Evolutionary conservation across 1,140 invertebrate species (phyloP), one percentile per base, ranked within the genome.

Genomic region (Melipona quadrifasciata): DNA sequence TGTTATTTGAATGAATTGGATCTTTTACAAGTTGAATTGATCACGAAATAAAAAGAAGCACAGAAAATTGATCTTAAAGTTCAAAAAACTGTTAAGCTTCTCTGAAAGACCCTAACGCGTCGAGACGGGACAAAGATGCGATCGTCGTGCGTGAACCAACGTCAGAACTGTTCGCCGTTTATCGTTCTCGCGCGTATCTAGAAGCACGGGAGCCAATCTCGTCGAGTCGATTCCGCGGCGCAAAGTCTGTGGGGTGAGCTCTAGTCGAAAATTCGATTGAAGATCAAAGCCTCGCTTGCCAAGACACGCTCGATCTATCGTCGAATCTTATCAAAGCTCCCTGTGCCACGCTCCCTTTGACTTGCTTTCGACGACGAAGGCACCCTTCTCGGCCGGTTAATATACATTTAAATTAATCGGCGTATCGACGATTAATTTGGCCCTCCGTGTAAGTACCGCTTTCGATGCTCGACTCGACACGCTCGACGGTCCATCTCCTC

Each of bases 361-460:
- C 27, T 57, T 2, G 2, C 10, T 24, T 31, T n/a, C 31, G 34
- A 0, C 53, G 21, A 27, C 24, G 79, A 53, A 39, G 47, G 14
- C 24, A 47, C 51, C 31, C 4, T 8, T 16, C 47, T 31, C 6
- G 27, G 16, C 16, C 19, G 27, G 10, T 51, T 58, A 12, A 70
- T 78, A 71, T 71, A 83, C 65, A 71, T 78, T 71, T 51, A 78
- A 64, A 84, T 84, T 84, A 84, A 70, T 71, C 55, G 21, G 1
- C 17, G 16, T 31, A n/a, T 64, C 53, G 78, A 21, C 61, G 11
- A n/a, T n/a, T n/a, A n/a, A n/a, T n/a, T 39, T 47, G 6, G 39
- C 39, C 8, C 39, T 8, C 39, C 39, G 39, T 47, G 39, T 47
- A 47, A 47, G 39, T 24, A 5, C 65, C 31, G 21, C 21, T 51